phyloP scores from a whole-genome alignment of 1,140 invertebrate species.

The Diplogasteroides magnus region DNA sequence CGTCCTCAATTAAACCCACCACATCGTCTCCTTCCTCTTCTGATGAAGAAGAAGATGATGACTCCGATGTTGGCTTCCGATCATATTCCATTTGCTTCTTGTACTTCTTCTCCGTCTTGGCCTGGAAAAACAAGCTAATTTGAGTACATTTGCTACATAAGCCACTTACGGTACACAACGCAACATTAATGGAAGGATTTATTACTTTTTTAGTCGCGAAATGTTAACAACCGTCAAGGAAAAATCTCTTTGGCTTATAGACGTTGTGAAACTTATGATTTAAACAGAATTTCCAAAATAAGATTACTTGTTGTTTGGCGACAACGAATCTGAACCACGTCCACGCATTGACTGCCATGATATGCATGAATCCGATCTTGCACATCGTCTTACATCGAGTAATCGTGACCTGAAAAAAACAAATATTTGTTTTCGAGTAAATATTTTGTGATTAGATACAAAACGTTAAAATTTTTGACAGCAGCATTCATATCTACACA shows the following conservation, averaged over 20 bases:
- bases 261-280: too few species aligned
- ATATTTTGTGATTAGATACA: not conserved
- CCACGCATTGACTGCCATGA: constrained; percentile 53
- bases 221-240: too few species aligned
- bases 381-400: constrained; percentile 46
- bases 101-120: constrained; percentile 9
- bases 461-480: constrained; percentile 8
- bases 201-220: too few species aligned
- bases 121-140: too few species aligned
- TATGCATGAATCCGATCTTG: constrained; percentile 53
- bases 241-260: too few species aligned
- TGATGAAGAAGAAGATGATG: not conserved
- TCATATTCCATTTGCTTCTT: not conserved
- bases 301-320: constrained; percentile 42
- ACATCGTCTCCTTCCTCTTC: too few species aligned
- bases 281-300: too few species aligned
- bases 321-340: constrained; percentile 53
- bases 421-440: constrained; percentile 2
- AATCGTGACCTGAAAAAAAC: constrained; percentile 40
- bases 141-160: too few species aligned
- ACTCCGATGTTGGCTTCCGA: not conserved
- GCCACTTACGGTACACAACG: too few species aligned
- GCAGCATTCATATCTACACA: too few species aligned
- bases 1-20: too few species aligned
- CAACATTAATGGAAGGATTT: too few species aligned